Percentiles rank a stretch among this genome's conserved stretches.
Conservation (phyloP, 2,888 invertebrate species). For the Campopleginae sp. region DNA sequence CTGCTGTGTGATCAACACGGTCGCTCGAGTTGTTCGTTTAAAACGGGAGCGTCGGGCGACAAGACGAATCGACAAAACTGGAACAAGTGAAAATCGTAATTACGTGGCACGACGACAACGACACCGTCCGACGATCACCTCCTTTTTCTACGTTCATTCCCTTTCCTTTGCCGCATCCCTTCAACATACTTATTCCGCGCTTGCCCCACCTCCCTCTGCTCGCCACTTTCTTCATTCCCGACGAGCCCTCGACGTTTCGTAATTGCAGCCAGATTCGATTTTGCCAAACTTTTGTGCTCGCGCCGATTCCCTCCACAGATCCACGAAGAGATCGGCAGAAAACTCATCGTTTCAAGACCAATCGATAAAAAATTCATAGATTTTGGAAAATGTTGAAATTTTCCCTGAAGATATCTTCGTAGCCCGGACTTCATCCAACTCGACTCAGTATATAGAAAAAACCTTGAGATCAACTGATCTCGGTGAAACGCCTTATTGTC, state of each 20-base stretch:
- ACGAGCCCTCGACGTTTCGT: constrained; percentile 49
- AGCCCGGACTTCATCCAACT: background rate
- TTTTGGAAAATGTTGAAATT: background rate
- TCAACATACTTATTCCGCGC: constrained; percentile 14
- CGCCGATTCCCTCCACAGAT: constrained; percentile 40
- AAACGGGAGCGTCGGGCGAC: constrained; percentile 51
- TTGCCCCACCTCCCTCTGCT: background rate
- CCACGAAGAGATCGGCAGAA: background rate
- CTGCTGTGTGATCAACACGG: constrained; percentile 28
- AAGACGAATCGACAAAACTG: constrained; percentile 58
- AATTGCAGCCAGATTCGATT: constrained; percentile 70
- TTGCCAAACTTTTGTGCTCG: constrained; percentile 51
- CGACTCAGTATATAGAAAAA: background rate
- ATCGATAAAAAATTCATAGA: constrained; percentile 9
- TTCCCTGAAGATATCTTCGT: background rate
- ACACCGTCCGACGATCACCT: constrained; percentile 31
- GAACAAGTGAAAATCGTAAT: constrained; percentile 69
- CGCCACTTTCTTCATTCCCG: background rate
- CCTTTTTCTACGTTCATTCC: background rate
- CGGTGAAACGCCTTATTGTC: background rate
- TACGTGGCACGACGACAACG: constrained; percentile 57
- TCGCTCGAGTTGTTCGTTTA: constrained; percentile 56
- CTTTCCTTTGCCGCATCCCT: constrained; percentile 24
- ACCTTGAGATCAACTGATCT: background rate
- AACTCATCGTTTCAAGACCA: constrained; percentile 31